Evolutionary conservation across 2,113 vertebrate species (phyloP), one percentile per base, ranked within the genome.

Genomic region (Podocnemis expansa): DNA sequence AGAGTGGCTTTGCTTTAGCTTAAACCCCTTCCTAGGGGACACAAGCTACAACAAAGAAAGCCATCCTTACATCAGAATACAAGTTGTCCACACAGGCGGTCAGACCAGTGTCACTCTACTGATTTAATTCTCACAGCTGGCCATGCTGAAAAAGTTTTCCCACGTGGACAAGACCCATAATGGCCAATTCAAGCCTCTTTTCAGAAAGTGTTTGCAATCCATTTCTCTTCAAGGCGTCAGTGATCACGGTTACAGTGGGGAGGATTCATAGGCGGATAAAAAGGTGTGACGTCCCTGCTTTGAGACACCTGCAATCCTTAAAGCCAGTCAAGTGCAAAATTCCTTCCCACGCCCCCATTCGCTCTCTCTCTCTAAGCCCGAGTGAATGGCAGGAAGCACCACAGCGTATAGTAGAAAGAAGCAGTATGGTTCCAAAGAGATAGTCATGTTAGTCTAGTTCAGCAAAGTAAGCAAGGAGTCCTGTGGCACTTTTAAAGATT

Each of bases 121-220:
- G 0, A 78, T 84, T 78, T 76, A 73, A 84, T 41, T 93, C 92
- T 96, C 88, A 95, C 92, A 88, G 90, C 93, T 89, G 88, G 56
- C 2, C 8, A 94, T 91, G 96, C 93, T 87, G 93, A 94, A 86
- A 97, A 97, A 89, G 63, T 84, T 73, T 89, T 84, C 34, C 80
- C 94, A 95, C 93, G 86, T 85, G 94, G 91, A 84, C 90, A 90
- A 91, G 49, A 91, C 87, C 88, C 93, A 82, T 87, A 96, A 96
- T 63, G 95, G 93, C 51, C 82, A 80, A 22, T 0, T 1, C 43
- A 84, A 90, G 91, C 93, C 96, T 94, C 92, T 96, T 97, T 94
- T 97, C 93, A 96, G 96, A 96, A 97, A 97, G 95, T 96, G 96
- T 97, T 78, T 90, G 86, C 93, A 93, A 84, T 63, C 85, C 41